Evolutionary conservation across 2,888 invertebrate genomes (phyloP).

Genomic region (Gryllus longicercus): DNA sequence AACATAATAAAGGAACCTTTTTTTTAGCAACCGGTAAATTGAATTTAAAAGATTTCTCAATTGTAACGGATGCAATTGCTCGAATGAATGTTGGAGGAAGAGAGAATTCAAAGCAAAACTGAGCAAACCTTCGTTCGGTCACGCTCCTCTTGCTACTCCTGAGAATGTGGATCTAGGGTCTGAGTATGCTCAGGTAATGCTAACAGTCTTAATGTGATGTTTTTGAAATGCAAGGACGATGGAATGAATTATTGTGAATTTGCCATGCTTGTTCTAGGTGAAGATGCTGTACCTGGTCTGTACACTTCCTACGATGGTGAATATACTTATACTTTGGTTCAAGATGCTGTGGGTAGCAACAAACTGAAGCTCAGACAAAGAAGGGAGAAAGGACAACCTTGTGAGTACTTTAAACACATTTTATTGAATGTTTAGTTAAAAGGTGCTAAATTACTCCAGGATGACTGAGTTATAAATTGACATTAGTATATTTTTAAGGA

Average conservation of each 20-base stretch:
- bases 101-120: constrained; percentile 47
- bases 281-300: constrained; percentile 57
- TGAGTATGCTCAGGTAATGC: constrained; percentile 64
- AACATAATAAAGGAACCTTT: constrained; percentile 2
- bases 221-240: background rate
- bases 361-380: constrained; percentile 59
- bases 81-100: constrained; percentile 62
- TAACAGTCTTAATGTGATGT: background rate
- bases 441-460: background rate
- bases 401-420: constrained; percentile 46
- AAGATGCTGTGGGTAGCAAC: constrained; percentile 59
- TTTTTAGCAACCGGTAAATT: constrained; percentile 76
- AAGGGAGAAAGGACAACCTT: constrained; percentile 62
- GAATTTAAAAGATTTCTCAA: constrained; percentile 82
- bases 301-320: constrained; percentile 57
- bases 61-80: constrained; percentile 81
- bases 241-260: constrained; percentile 27
- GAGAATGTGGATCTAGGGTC: constrained; percentile 72
- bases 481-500: too few relatives aligned
- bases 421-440: constrained; percentile 3
- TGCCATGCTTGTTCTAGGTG: constrained; percentile 42
- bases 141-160: constrained; percentile 71
- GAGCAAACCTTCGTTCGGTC: constrained; percentile 52
- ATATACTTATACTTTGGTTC: constrained; percentile 65
- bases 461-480: background rate